These are phyloP conservation scores for Eufriesea mexicana DNA, from an alignment of 1,140 invertebrate species.

Conservation along the genomic window DNA sequence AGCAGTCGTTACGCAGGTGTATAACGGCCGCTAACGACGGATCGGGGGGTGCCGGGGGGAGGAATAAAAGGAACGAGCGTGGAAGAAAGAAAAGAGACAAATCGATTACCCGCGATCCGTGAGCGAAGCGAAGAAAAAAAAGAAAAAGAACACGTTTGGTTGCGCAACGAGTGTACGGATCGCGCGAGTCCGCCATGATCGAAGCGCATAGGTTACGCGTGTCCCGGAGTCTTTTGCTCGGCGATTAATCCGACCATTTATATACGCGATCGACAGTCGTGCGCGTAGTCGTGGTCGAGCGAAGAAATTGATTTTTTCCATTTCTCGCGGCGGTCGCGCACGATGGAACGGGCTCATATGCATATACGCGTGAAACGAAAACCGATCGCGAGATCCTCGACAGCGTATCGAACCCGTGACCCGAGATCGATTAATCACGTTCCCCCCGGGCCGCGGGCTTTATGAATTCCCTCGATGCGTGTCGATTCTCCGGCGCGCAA, in stretches of 20 bases:
- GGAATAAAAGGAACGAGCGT: background rate
- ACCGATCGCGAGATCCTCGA: constrained; percentile 54
- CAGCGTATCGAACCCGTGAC: constrained; percentile 59
- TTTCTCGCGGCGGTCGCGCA: background rate
- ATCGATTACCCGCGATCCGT: constrained; percentile 56
- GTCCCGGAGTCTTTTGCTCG: constrained; percentile 27
- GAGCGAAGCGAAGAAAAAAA: constrained; percentile 26
- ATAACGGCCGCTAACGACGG: constrained; percentile 33
- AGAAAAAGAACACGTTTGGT: constrained; percentile 47
- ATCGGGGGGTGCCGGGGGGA: too few species aligned
- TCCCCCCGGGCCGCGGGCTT: constrained; percentile 28
- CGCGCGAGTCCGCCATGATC: constrained; percentile 17
- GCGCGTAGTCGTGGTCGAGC: constrained; percentile 24
- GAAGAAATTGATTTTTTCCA: constrained; percentile 44
- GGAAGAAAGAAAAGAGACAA: constrained; percentile 42
- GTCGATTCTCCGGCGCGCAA: constrained; percentile 23
- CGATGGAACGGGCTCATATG: constrained; percentile 40
- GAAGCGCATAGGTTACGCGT: constrained; percentile 36
- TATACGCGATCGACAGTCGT: constrained; percentile 47
- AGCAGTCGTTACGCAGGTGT: constrained; percentile 45
- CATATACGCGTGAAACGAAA: constrained; percentile 52
- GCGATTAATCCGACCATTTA: constrained; percentile 60
- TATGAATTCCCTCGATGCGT: constrained; percentile 44
- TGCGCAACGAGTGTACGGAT: constrained; percentile 44
- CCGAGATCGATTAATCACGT: constrained; percentile 64